Base-by-base conservation (phyloP, 2,888 invertebrate genomes). In the Tetramorium bicarinatum region DNA sequence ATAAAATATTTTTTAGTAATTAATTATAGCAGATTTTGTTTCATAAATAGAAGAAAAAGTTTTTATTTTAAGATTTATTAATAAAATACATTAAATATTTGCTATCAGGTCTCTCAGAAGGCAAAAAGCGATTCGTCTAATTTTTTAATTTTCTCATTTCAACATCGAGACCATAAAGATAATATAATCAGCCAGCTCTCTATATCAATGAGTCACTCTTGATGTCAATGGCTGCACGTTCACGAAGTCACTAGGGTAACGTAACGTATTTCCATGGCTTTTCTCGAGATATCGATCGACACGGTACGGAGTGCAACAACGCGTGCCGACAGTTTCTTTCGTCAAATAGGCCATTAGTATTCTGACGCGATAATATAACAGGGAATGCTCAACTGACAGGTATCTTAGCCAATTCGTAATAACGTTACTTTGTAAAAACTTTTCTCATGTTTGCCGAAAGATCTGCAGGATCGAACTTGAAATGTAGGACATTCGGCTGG, bases 211-310 rank as follows among this genome's bases (percentile, higher is more conserved):
- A 0, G 29, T 76, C 21, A 13, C 18, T 56, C 41, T 18, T 56
- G 4, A 21, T 25, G 56, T 44, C n/a, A 67, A 38, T 67, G 41
- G 41, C 25, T 29, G 38, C 6, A 25, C 25, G 41, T 44, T 25
- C 15, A 44, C 29, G 7, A 47, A 67, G 66, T 64, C 56, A 77
- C 47, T 56, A 52, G 52, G 83, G 18, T 82, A 89, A 89, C 89
- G 87, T 85, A 84, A 89, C 86, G 29, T 34, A 87, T 88, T 89
- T 88, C 87, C 88, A 87, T 85, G 62, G 82, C 87, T 84, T 82
- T 88, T 92, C 90, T 87, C 87, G 88, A 88, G 87, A 88, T 91
- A 92, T 92, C 91, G 92, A 91, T 91, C 91, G 89, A 85, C 74
- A 77, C 83, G 81, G 56, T 81, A 87, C 90, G 84, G 88, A 92